Base-by-base conservation (phyloP, 2,113 vertebrate genomes). In the Gasterosteus aculeatus region DNA sequence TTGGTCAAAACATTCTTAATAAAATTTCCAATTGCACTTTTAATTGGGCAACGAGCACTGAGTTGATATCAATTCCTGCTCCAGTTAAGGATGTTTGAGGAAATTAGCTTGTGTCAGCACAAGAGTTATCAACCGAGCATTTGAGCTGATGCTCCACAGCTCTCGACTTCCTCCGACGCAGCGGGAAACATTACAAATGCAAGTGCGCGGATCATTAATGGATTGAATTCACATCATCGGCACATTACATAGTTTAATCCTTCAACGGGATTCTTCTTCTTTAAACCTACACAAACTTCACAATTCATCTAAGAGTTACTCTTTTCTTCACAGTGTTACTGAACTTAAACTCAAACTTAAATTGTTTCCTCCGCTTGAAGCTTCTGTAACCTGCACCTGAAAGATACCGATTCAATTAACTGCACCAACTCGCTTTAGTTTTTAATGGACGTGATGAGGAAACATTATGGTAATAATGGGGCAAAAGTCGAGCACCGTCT, bases 71-170 rank as follows among this genome's bases (percentile, higher is more conserved):
- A 71, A 85, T 90, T 89, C 87, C 49, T 66, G 68, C 75, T 75
- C 44, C 49, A 71, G 83, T 88, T 82, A 70, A 46, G 74, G 69
- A 81, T 86, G 87, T 90, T 91, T 88, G 71, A 88, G 75, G 68
- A 86, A 91, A 87, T 85, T 58, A 81, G 71, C 57, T 60, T 62
- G 46, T 75, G 88, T 93, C 90, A 92, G 91, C 88, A 82, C 61
- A 71, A 72, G 60, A 80, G 77, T 80, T 90, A 92, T 92, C 85
- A 67, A 44, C 2, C 3, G 38, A 67, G 29, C 74, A 58, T 78
- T 69, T 15, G 51, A 70, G 80, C 63, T 18, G 51, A 75, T 51
- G 80, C 51, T 77, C 47, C 58, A 53, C 58, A 47, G 71, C 69
- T 65, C 69, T 42, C 7, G 22, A 75, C 84, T 80, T 82, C 26